Base-by-base conservation (phyloP, 2,888 invertebrate species). In the Cheilosia impressa region DNA sequence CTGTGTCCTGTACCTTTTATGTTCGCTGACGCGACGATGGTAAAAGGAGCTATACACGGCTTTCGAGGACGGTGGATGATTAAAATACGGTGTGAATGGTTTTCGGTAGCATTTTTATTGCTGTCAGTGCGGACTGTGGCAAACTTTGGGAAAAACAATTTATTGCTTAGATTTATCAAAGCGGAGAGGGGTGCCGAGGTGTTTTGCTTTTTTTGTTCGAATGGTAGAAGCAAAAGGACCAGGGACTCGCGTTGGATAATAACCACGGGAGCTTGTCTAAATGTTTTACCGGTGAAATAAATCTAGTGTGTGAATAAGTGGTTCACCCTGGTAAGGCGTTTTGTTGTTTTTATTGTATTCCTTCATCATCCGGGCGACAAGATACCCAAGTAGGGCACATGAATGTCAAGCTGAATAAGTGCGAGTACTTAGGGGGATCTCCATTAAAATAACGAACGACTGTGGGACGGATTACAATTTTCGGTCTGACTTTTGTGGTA, bases 81-180 rank as follows among this genome's bases (percentile, higher is more conserved):
- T 83, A 83, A 72, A 72, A 83, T 31, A 62, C 72, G 53, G n/a
- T 60, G 50, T 53, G 53, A 63, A 47, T 38, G 50, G 41, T 62
- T 22, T 38, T 75, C 83, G 53, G 31, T 60, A 50, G 65, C 22
- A 52, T 62, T 77, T 77, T 83, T 78, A 77, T 73, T 73, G 57
- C 78, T 58, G 71, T 69, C 27, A 27, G 7, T 27, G 31, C 7
- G 13, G 47, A 47, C 45, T 38, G 22, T 7, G 52, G 24, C 4
- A 63, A 58, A 71, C 69, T 66, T 76, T 9, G 34, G 34, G 27
- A 1, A 45, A 17, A 68, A 15, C 71, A 75, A 84, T 84, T 88
- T 88, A 88, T 88, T 76, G 87, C 88, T 76, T 72, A 79, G 79
- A 85, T 87, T 76, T 80, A 84, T 82, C 87, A 88, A 82, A 71